Base-by-base conservation (phyloP, 2,888 invertebrate species). In the Leucoma salicis region DNA sequence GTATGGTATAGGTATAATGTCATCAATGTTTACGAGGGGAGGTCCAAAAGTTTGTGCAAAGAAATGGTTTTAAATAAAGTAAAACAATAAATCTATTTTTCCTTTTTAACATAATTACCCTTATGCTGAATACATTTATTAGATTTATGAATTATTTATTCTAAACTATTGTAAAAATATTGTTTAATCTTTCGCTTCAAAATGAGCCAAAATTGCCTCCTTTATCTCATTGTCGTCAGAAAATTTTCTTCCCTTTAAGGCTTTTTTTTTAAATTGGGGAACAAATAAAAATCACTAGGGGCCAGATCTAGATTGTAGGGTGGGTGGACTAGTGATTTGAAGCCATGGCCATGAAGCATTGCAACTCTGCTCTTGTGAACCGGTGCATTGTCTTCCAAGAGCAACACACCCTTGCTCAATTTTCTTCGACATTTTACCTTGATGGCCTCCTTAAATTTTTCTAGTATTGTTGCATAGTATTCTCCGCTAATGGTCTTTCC, bases 251-350 rank as follows among this genome's bases (percentile, higher is more conserved):
- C 28, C 36, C 35, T 11, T 27, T 13, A 14, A 27, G 15, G n/a
- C 15, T 14, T n/a, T 31, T 31, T 29, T 29, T 29, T 29, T n/a
- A 29, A 8, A 13, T 29, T 29, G 13, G 10, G 3, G 5, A 27
- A 27, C n/a, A 27, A 27, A 5, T 5, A 27, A 5, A 10, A 27
- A 27, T 11, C 1, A 13, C 14, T 29, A 14, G 10, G 3, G 5
- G n/a, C 8, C n/a, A 27, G n/a, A 5, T 5, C 8, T 2, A 10
- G n/a, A 27, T 11, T 0, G 25, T 28, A 42, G 39, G 36, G 36
- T 36, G 36, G 47, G 13, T 44, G 44, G 15, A 29, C 39, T 12
- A 44, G 8, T 11, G 14, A 12, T 28, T 32, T n/a, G 31, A 39
- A 44, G 11, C 29, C 31, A 12, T 29, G 29, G 36, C 33, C n/a